Evolutionary conservation across 2,113 vertebrate genomes (phyloP), one percentile per base, ranked within the genome.

Genomic region (Lampris incognitus): DNA sequence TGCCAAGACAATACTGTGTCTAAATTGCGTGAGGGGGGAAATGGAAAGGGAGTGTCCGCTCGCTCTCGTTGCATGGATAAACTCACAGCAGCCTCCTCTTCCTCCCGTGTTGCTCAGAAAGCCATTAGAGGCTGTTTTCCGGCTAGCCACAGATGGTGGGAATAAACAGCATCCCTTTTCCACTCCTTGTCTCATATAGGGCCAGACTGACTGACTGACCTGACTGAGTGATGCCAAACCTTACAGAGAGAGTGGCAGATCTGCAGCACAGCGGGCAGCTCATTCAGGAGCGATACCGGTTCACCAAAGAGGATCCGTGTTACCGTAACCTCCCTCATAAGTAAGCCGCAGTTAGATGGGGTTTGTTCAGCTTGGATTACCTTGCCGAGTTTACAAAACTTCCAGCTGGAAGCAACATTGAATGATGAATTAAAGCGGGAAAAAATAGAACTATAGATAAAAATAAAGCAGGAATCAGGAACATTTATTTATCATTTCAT

Each of bases 151-250:
- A 88, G 82, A 89, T 88, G 87, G 89, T 79, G 82, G 81, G 88
- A 89, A 88, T 90, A 85, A 88, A 89, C 78, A 74, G 69, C 78
- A 79, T 49, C 87, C 65, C 60, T 66, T 69, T 76, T 79, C 86
- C 86, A 83, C 73, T 88, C 76, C 74, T 84, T 88, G 86, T 86
- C 79, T 88, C 69, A 83, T 84, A n/a, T 81, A 80, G 78, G 76
- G 77, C 75, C 78, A 71, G 72, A 60, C 50, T 69, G 24, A 24
- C 24, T 24, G 24, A 24, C 24, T 24, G 76, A 75, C 75, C 75
- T 69, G 72, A 60, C 50, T 69, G 69, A 87, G 76, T 82, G 70
- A 85, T 83, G 85, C 72, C 78, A 84, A 79, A 42, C 67, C 71
- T 79, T 63, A 49, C 36, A 37, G 62, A 54, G 11, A 74, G 69